These are phyloP conservation scores for Helicoverpa zea DNA, from an alignment of 1,140 invertebrate genomes.

Conservation along the genomic window DNA sequence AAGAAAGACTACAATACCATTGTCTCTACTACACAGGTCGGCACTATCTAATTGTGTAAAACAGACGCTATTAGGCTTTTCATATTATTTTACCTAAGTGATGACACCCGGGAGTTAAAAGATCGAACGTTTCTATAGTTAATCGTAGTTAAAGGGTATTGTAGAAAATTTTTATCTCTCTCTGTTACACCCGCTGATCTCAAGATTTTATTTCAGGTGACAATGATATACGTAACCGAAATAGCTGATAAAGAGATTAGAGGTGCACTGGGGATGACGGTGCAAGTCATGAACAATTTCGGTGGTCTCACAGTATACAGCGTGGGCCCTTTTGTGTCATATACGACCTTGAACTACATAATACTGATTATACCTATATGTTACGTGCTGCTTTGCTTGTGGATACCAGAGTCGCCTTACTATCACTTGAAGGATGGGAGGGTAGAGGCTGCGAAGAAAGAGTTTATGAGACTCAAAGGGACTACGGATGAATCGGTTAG, in stretches of 20 bases:
- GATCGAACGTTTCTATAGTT: no score
- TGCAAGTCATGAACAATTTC: conserved; percentile 90
- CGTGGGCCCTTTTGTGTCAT: conserved; percentile 87
- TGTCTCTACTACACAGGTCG: no score
- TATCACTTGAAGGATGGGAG: conserved; percentile 88
- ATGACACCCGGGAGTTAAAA: no score
- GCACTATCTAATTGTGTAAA: no score
- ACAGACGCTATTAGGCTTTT: no score
- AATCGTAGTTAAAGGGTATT: no score
- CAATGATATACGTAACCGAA: conserved; percentile 91
- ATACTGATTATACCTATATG: conserved; percentile 82
- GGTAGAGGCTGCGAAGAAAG: conserved; percentile 79
- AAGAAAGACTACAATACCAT: no score
- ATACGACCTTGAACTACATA: conserved; percentile 84
- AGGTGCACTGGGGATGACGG: conserved; percentile 90
- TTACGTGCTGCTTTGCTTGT: conserved; percentile 88
- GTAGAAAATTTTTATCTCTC: background rate
- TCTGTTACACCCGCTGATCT: background rate
- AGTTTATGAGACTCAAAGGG: conserved; percentile 81
- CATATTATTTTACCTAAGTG: no score
- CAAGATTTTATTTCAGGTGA: conserved; percentile 76
- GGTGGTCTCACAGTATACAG: conserved; percentile 88
- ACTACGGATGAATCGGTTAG: conserved; percentile 76
- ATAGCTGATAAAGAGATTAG: conserved; percentile 90
- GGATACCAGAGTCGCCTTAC: conserved; percentile 94